These are phyloP conservation scores for Pogonomyrmex barbatus DNA, from an alignment of 1,140 invertebrate species.

Conservation along the genomic window DNA sequence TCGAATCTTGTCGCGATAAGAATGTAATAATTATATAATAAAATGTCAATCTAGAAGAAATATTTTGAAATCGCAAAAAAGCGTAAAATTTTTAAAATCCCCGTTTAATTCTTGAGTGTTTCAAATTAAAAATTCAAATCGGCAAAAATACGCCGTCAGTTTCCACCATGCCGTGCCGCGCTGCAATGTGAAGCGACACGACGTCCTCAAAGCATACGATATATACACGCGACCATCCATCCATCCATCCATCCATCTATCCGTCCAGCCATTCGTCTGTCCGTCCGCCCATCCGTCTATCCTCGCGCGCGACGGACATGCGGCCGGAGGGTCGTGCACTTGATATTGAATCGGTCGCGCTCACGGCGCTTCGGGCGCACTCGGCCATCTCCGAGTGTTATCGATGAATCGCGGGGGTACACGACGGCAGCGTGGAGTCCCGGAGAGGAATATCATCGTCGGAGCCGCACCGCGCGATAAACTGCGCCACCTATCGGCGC, in stretches of 20 bases:
- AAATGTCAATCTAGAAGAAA: background rate
- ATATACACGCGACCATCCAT: slow-evolving; percentile 21
- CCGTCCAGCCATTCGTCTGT: background rate
- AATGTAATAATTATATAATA: background rate
- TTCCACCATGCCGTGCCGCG: background rate
- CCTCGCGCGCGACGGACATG: slow-evolving; percentile 31
- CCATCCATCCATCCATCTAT: slow-evolving; percentile 37
- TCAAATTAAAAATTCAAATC: background rate
- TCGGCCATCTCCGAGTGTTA: slow-evolving; percentile 59
- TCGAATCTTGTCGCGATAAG: background rate
- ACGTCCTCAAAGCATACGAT: background rate
- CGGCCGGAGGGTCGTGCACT: slow-evolving; percentile 77
- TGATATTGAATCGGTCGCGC: slow-evolving; percentile 80
- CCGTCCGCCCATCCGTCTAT: background rate
- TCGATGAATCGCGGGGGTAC: slow-evolving; percentile 64
- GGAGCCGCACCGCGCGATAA: slow-evolving; percentile 35
- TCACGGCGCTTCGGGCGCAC: slow-evolving; percentile 47
- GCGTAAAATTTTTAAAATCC: too few relatives aligned
- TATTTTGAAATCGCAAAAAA: background rate
- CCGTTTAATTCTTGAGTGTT: too few relatives aligned
- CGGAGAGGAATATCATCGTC: background rate
- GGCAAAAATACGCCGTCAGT: background rate
- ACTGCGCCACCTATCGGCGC: slow-evolving; percentile 74
- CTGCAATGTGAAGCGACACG: background rate
- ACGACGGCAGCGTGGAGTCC: slow-evolving; percentile 73